Base-by-base conservation (phyloP, 2,888 invertebrate species). In the Conus canariensis region DNA sequence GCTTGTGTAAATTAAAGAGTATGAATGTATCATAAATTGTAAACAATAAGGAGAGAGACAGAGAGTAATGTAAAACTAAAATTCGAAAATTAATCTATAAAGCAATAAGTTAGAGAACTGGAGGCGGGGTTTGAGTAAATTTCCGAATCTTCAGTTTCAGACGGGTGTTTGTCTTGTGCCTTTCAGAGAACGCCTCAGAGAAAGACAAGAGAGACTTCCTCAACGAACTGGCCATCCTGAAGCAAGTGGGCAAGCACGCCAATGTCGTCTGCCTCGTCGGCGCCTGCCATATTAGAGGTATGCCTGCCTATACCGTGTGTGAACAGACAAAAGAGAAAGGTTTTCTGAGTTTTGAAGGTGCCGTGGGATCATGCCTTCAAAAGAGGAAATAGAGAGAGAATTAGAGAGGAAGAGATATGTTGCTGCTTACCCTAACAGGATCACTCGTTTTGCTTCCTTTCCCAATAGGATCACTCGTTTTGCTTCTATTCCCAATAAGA, bases 231-330 rank as follows among this genome's bases (percentile, higher is more conserved):
- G 92, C 93, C 88, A 95, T 95, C 22, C 90, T 95, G 90, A 95
- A 95, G 91, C 93, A 94, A 88, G 95, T 95, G 30, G 95, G 95
- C 0, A 93, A 94, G 90, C 94, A 95, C 90, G 92, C 93, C 2
- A 95, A 95, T 91, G 94, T 95, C 74, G 94, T 95, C 77, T 95
- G 95, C 89, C 92, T 95, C 5, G 94, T 95, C 0, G 95, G 95
- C 12, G 94, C 95, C 16, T 95, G 95, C 88, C 94, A 94, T 87
- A 94, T 95, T 77, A 92, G 93, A 91, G 95, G 95, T 95, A 92
- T 83, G 90, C 64, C 56, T 4, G 64, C 1, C 16, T 16, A 64
- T 45, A 45, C 45, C 45, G 45, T 45, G 45, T 45, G 45, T 45
- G 45, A 16, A 19, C 64, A 64, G 64, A 19, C 3, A 19, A 19